Conservation (phyloP, 1,140 invertebrate genomes). For the Psix sp. region DNA sequence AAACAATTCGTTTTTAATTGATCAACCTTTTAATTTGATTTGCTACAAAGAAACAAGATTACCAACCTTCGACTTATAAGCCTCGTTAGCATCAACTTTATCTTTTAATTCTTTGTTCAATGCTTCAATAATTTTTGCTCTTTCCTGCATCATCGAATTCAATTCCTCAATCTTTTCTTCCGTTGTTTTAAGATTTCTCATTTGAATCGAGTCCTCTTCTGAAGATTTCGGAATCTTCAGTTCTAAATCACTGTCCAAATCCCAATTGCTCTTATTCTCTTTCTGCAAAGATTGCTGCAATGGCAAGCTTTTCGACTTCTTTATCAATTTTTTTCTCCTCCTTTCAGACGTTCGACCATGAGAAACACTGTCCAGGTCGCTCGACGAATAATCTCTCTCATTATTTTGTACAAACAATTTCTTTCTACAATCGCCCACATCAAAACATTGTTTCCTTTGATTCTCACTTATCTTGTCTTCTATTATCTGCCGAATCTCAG, state of each 20-base stretch:
- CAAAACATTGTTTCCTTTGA: conserved; percentile 50
- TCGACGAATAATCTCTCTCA: conserved; percentile 14
- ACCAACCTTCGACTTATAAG: too few species aligned
- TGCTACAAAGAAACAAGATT: too few species aligned
- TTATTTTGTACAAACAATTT: conserved; percentile 32
- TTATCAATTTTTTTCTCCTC: conserved; percentile 33
- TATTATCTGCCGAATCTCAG: conserved; percentile 68
- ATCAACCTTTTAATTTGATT: too few species aligned
- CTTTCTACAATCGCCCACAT: conserved; percentile 30
- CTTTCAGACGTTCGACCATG: conserved; percentile 8
- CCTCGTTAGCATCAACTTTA: conserved; percentile 7
- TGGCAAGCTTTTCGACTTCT: conserved; percentile 19
- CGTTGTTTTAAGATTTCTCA: conserved; percentile 2
- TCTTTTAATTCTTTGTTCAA: conserved; percentile 46
- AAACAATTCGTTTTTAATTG: too few species aligned
- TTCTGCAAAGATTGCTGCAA: conserved; percentile 34
- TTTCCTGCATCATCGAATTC: conserved; percentile 65
- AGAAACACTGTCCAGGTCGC: conserved; percentile 42
- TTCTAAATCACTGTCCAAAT: conserved; percentile 16
- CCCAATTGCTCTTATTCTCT: conserved; percentile 15
- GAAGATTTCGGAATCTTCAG: conserved; percentile 4
- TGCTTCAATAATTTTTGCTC: too few species aligned
- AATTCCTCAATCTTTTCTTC: conserved; percentile 61
- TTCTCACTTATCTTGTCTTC: conserved; percentile 62
- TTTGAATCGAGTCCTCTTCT: too few species aligned